Conservation (phyloP, 2,888 invertebrate species). For the Callyntrura sp. region DNA sequence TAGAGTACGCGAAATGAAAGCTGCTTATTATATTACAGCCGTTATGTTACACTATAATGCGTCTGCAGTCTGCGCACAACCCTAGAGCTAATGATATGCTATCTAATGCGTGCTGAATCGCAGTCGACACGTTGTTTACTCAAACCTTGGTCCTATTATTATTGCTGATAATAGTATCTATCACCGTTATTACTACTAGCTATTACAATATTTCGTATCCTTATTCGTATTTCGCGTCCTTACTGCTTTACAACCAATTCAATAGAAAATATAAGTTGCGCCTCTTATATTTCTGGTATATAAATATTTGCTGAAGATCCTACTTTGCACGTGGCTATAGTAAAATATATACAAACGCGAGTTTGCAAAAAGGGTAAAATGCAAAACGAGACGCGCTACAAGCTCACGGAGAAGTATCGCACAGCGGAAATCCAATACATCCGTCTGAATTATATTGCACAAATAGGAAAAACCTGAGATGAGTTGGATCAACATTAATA, state of each 20-base stretch:
- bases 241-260: too few species aligned
- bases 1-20: too few species aligned
- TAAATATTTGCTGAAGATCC: too few species aligned
- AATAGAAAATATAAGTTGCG: too few species aligned
- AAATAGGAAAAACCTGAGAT: neutral
- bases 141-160: constrained; percentile 11
- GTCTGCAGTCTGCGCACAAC: neutral
- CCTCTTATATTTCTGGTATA: too few species aligned
- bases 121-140: neutral
- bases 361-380: constrained; percentile 35
- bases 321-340: too few species aligned
- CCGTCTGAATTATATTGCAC: constrained; percentile 1
- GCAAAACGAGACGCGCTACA: constrained; percentile 55
- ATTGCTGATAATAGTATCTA: constrained; percentile 51
- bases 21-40: too few species aligned
- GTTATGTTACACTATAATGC: too few species aligned
- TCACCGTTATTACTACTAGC: constrained; percentile 30
- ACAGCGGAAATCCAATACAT: neutral
- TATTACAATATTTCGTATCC: constrained; percentile 54
- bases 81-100: neutral
- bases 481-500: too few species aligned
- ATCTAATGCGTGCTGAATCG: neutral
- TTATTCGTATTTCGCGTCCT: too few species aligned
- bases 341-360: too few species aligned
- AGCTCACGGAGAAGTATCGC: neutral